Evolutionary conservation across 1,140 invertebrate species (phyloP), one percentile per base, ranked within the genome.

Genomic region (Hetaerina americana): DNA sequence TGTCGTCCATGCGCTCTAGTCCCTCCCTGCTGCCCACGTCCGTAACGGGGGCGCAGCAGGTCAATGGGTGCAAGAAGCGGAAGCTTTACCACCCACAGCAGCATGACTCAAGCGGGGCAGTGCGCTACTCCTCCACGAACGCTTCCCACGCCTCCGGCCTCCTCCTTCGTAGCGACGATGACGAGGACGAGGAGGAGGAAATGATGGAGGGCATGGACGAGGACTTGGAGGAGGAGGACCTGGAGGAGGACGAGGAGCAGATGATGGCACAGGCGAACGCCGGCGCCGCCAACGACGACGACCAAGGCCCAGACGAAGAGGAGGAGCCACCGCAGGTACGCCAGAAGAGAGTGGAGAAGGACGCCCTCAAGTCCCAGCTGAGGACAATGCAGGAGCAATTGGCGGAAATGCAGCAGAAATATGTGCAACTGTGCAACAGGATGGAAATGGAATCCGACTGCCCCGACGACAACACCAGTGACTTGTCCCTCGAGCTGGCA

Each of bases 61-160:
- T 93, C 71, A 95, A 93, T 80, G 95, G 92, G 66, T 97, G 92
- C 83, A 96, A 96, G 80, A 98, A 98, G 83, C 86, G 96, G 25
- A 98, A 98, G 81, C 85, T 97, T n/a, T 97, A 97, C 79, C 93
- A 97, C 76, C 96, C 96, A 0, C 94, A 96, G 79, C 95, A 97
- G 77, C 94, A 96, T 78, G 92, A 94, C 77, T 89, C 40, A 1
- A 79, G 82, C 76, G 87, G 88, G 72, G 86, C 86, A 26, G 88
- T 90, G 74, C 81, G 90, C 25, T 91, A 91, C 78, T 85, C 85
- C 73, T 26, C 70, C 18, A 70, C 73, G 68, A 57, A 67, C n/a
- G 70, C 28, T 27, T 68, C 68, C 0, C 66, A 73, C 26, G 79
- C 85, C 72, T 74, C 82, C 5, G 81, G 82, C 27, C 78, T 83